These are phyloP conservation scores for Notodonta ziczac DNA, from an alignment of 2,888 invertebrate genomes.

Conservation along the genomic window DNA sequence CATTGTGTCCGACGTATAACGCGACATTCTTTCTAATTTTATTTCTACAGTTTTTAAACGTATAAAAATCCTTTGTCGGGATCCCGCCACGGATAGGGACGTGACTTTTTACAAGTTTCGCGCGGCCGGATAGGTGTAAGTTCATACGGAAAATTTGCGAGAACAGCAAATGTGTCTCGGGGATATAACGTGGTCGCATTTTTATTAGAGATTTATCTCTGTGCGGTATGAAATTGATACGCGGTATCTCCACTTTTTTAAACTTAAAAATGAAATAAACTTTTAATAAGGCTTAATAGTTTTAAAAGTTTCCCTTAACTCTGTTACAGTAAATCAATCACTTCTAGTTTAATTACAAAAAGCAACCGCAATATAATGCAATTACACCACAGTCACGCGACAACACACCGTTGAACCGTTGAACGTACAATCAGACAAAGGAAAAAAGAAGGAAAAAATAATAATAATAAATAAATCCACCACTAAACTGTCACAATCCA, in stretches of 20 bases:
- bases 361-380: conserved; percentile 16
- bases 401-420: too few relatives aligned
- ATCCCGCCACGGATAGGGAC: conserved; percentile 31
- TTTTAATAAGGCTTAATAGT: neutral
- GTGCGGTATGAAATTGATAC: conserved; percentile 17
- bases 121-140: conserved; percentile 17
- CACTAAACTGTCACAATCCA: conserved; percentile 51
- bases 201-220: conserved; percentile 37
- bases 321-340: neutral
- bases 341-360: neutral
- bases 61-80: conserved; percentile 53
- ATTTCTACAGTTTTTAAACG: conserved; percentile 44
- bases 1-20: conserved; percentile 24
- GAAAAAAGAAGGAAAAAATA: conserved; percentile 28
- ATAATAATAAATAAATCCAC: conserved; percentile 46
- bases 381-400: conserved; percentile 28
- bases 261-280: neutral
- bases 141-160: conserved; percentile 34
- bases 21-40: conserved; percentile 33
- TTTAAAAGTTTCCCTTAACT: too few relatives aligned
- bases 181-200: conserved; percentile 25
- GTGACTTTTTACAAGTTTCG: conserved; percentile 51
- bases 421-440: conserved; percentile 14
- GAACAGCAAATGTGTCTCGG: conserved; percentile 45
- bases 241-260: neutral